phyloP scores from a whole-genome alignment of 2,797 vertebrate genomes.

The Rhincodon typus region DNA sequence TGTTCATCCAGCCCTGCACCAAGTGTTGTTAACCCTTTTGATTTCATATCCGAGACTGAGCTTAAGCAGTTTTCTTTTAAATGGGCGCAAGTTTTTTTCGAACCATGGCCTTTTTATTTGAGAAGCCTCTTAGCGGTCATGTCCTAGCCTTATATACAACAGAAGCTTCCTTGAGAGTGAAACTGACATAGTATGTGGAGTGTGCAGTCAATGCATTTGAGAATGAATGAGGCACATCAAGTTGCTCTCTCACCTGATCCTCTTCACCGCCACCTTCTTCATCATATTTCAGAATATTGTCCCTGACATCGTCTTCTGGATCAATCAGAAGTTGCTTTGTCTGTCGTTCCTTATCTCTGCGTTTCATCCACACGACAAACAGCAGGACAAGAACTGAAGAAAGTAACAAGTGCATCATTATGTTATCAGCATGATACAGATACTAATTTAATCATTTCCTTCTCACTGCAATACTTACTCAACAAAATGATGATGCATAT shows the following conservation, averaged over 20 bases:
- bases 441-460: background rate
- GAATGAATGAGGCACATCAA: background rate
- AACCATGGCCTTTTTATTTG: background rate
- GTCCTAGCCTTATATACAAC: background rate
- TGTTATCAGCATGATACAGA: background rate
- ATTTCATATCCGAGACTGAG: background rate
- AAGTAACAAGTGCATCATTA: constrained; percentile 29
- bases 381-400: constrained; percentile 78
- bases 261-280: constrained; percentile 91
- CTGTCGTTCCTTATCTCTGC: constrained; percentile 81
- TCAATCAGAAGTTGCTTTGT: constrained; percentile 91
- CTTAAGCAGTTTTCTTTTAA: background rate
- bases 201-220: background rate
- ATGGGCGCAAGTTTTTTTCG: background rate
- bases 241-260: constrained; percentile 70
- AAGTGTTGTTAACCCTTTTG: constrained; percentile 2
- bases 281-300: constrained; percentile 91
- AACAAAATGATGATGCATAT: constrained; percentile 85
- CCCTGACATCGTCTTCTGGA: constrained; percentile 85
- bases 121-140: background rate
- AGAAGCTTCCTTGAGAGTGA: background rate
- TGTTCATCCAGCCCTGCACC: too few relatives aligned
- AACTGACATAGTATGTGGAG: background rate
- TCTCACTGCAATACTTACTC: constrained; percentile 63
- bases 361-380: constrained; percentile 85